Percentiles rank a stretch among this genome's conserved stretches.
These are phyloP conservation scores for Plectrocnemia conspersa DNA, from an alignment of 1,140 invertebrate species.

Conservation along the genomic window DNA sequence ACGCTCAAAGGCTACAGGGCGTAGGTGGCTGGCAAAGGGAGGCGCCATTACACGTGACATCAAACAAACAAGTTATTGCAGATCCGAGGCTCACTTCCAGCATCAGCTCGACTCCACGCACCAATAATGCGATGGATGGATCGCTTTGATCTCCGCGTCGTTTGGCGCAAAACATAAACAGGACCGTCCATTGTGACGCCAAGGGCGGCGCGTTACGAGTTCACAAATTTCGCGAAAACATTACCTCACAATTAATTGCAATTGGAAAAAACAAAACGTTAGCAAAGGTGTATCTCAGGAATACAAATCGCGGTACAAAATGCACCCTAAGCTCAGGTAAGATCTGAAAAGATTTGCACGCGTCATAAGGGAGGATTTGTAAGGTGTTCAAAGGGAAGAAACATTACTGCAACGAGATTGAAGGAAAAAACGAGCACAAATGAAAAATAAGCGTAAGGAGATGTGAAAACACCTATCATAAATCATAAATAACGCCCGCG, in stretches of 20 bases:
- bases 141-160: conserved; percentile 10
- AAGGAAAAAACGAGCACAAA: conserved; percentile 28
- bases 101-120: conserved; percentile 4
- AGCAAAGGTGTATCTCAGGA: conserved; percentile 1
- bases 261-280: no score
- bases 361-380: conserved; percentile 33
- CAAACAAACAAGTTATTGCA: conserved; percentile 36
- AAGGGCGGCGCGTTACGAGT: background rate
- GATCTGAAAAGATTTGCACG: conserved; percentile 30
- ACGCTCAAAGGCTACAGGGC: conserved; percentile 19
- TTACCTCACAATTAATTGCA: background rate
- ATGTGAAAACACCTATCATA: conserved; percentile 35
- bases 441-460: conserved; percentile 35
- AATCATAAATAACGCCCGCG: conserved; percentile 27
- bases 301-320: conserved; percentile 32
- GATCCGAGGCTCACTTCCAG: conserved; percentile 27
- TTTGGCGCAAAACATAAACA: background rate
- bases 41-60: conserved; percentile 33
- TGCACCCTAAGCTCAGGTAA: conserved; percentile 20
- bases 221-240: no score
- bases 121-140: no score
- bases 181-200: background rate
- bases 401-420: conserved; percentile 28
- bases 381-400: conserved; percentile 25
- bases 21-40: conserved; percentile 18